These are phyloP conservation scores for Aplochiton taeniatus DNA, from an alignment of 2,797 vertebrate genomes.

Conservation along the genomic window DNA sequence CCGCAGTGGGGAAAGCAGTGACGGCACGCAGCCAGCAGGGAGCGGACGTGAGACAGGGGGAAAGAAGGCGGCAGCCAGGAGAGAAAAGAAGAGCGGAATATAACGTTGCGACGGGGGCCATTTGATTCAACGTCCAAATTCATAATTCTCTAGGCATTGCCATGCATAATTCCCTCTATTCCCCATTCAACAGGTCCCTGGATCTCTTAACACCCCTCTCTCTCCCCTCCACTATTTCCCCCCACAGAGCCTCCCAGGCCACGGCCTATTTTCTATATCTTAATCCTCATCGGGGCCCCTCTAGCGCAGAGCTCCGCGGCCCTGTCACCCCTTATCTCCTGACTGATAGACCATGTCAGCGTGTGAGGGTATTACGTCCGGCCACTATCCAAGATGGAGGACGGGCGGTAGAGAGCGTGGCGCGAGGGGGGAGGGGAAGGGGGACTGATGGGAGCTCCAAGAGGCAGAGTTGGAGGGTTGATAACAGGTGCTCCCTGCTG, in stretches of 20 bases:
- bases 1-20: constrained; percentile 11
- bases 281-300: constrained; percentile 58
- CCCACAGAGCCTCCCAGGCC: constrained; percentile 36
- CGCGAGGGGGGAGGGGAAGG: not conserved
- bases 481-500: constrained; percentile 45
- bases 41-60: constrained; percentile 47
- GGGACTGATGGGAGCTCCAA: constrained; percentile 26
- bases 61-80: constrained; percentile 18
- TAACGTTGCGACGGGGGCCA: not conserved
- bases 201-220: constrained; percentile 14
- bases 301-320: constrained; percentile 30
- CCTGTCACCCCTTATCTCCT: constrained; percentile 46
- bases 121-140: not conserved
- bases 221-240: not conserved
- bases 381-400: constrained; percentile 37
- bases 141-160: not conserved
- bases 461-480: constrained; percentile 30
- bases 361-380: constrained; percentile 54
- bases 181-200: constrained; percentile 6
- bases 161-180: constrained; percentile 23
- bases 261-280: constrained; percentile 50
- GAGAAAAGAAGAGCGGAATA: constrained; percentile 14
- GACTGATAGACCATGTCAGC: constrained; percentile 51
- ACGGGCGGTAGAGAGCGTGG: constrained; percentile 25
- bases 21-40: constrained; percentile 51